Evolutionary conservation across 53 echinoderm and acorn worm genomes (phyloP).

Genomic region (Temnopleurus reevesii): DNA sequence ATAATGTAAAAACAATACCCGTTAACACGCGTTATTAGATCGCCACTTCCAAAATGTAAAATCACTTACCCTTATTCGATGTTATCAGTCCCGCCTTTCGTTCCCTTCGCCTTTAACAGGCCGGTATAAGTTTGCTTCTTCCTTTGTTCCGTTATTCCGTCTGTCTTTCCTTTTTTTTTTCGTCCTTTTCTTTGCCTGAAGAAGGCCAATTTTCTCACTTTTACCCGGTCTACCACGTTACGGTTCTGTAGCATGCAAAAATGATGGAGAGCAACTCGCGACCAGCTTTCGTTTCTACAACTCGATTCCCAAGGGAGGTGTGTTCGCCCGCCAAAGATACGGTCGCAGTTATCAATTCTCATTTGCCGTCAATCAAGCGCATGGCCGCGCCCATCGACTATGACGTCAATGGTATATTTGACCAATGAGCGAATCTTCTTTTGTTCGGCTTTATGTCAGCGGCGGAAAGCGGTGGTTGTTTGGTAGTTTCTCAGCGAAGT

Average conservation of each 20-base stretch:
- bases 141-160: neutral
- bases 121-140: slow-evolving; percentile 1
- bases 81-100: slow-evolving; percentile 7
- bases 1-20: too few relatives aligned
- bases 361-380: slow-evolving; percentile 27
- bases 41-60: too few relatives aligned
- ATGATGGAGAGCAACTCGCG: slow-evolving; percentile 9
- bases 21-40: too few relatives aligned
- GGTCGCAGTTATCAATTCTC: slow-evolving; percentile 29
- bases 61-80: slow-evolving; percentile 27
- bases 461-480: neutral
- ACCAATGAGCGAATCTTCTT: slow-evolving; percentile 10
- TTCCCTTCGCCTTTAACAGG: slow-evolving; percentile 31
- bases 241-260: slow-evolving; percentile 9
- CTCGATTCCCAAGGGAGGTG: slow-evolving; percentile 44
- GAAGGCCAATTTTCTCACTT: slow-evolving; percentile 20
- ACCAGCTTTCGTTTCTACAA: slow-evolving; percentile 27
- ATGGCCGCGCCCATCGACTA: neutral
- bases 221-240: slow-evolving; percentile 23
- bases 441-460: neutral
- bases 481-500: neutral
- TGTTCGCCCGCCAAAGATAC: slow-evolving; percentile 22
- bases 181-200: slow-evolving; percentile 36
- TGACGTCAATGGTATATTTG: slow-evolving; percentile 38
- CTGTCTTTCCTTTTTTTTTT: neutral